Base-by-base conservation (phyloP, 2,888 invertebrate genomes). In the Eupithecia subfuscata region DNA sequence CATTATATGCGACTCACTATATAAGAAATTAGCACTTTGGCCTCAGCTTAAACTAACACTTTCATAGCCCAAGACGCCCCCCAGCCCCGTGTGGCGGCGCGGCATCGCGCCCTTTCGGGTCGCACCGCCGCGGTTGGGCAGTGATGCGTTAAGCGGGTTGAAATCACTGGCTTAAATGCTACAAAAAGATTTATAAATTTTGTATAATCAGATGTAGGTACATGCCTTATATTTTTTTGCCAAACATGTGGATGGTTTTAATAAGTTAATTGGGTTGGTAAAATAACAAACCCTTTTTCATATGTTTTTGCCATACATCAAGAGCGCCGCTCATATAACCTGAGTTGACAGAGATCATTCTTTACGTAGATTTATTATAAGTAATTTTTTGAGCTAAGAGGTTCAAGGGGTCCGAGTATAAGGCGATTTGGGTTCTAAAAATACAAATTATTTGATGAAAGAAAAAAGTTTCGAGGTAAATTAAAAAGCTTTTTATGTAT, bases 351-450 rank as follows among this genome's bases (percentile, higher is more conserved):
- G 40, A 65, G 37, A 34, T n/a, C n/a, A 37, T 65, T 30, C 6
- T 64, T 64, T n/a, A 18, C n/a, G 34, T 37, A 37, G 37, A 65
- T 65, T 65, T 37, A 65, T 65, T n/a, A 30, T 5, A n/a, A 34
- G 65, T n/a, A n/a, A n/a, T 65, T 65, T 37, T 65, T 65, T 12
- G 7, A 37, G 65, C 34, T 65, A n/a, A 65, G 11, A 22, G 52
- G n/a, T 56, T 11, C 22, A 22, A n/a, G n/a, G 37, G 37, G 64
- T 34, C 25, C 63, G 4, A 7, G 16, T 30, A 30, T 2, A 63
- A 30, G 22, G 22, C 56, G 22, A 22, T 56, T 22, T 22, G 12
- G 56, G 56, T 22, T 8, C 1, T 12, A 12, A 22, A 56, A 22
- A 22, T 56, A 56, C 12, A 56, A 7, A 34, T 30, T 34, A 16